Conservation (phyloP, 2,797 vertebrate species). For the Chiloscyllium punctatum region DNA sequence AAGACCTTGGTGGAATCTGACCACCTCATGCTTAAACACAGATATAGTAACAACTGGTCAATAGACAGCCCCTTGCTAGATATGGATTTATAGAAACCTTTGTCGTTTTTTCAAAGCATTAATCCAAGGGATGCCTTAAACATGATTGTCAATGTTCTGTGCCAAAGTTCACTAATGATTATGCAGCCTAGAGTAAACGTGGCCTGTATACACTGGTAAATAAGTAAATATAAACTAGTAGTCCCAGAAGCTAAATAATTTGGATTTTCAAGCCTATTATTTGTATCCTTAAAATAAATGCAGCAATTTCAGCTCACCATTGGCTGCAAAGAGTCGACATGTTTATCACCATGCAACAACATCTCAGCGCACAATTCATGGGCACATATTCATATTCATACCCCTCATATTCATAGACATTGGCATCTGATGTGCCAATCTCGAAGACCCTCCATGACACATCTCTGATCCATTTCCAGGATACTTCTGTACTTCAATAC, state of each 20-base stretch:
- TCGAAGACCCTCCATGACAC: no score
- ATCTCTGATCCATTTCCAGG: no score
- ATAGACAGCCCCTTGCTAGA: background rate
- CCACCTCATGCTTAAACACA: background rate
- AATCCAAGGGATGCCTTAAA: background rate
- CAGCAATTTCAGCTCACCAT: no score
- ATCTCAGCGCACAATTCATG: no score
- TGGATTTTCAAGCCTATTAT: background rate
- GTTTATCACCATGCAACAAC: no score
- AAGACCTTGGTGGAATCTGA: background rate
- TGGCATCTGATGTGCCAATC: no score
- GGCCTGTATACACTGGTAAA: background rate
- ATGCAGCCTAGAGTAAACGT: background rate
- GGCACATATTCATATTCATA: no score
- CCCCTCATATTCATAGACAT: no score
- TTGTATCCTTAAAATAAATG: background rate
- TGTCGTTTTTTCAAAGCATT: background rate
- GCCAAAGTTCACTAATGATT: background rate
- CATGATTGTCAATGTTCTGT: background rate
- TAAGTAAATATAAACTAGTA: background rate
- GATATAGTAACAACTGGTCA: background rate
- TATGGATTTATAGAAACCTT: background rate
- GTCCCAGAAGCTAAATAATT: background rate
- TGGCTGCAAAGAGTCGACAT: no score
- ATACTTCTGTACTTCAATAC: no score